Percentiles rank a stretch among this genome's conserved stretches.
These are phyloP conservation scores for Leptocoma aspasia DNA, from an alignment of 2,113 vertebrate genomes.

Conservation along the genomic window DNA sequence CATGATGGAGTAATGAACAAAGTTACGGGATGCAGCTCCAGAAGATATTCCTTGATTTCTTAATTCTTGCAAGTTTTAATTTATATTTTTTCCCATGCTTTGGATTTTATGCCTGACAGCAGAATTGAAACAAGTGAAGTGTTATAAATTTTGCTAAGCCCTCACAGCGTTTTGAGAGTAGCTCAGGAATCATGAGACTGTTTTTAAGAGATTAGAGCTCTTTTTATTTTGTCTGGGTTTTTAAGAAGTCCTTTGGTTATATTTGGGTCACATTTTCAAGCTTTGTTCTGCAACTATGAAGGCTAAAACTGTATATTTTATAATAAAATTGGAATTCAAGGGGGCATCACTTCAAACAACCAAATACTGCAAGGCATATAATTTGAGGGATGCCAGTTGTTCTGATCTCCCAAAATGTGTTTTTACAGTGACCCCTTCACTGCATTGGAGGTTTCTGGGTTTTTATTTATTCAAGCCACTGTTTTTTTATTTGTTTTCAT, in stretches of 20 bases:
- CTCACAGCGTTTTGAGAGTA: neutral
- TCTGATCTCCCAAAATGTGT: neutral
- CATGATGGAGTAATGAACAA: rapidly evolving
- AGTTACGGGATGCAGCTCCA: neutral
- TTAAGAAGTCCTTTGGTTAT: neutral
- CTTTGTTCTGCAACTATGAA: neutral
- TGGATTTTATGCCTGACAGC: neutral
- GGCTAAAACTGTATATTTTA: neutral
- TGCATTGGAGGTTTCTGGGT: rapidly evolving
- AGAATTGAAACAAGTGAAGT: neutral
- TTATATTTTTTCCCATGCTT: neutral
- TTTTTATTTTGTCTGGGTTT: neutral
- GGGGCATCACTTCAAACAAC: neutral
- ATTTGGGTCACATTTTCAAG: neutral
- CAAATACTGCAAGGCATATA: neutral
- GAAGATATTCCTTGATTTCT: neutral
- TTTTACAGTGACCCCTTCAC: neutral
- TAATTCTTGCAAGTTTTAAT: rapidly evolving
- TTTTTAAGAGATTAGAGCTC: neutral
- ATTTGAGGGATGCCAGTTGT: neutral
- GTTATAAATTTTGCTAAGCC: neutral
- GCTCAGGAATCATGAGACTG: neutral
- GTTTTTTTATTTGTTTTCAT: neutral
- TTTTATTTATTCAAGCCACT: neutral
- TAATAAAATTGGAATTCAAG: neutral